Conservation (phyloP, 2,113 vertebrate genomes). For the Macroglossus sobrinus region DNA sequence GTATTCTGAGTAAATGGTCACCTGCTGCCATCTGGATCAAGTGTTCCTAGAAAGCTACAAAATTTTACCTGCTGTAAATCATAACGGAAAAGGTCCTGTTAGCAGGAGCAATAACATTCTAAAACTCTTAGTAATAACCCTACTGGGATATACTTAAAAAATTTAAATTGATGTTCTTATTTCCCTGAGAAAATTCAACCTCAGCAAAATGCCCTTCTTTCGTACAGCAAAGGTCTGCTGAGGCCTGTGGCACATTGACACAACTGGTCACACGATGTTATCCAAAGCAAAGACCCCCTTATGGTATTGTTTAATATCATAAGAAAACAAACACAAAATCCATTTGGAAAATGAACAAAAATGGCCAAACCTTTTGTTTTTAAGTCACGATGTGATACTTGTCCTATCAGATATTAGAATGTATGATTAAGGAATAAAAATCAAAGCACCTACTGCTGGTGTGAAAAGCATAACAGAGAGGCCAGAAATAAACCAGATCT, state of each 20-base stretch:
- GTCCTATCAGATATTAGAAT: background rate
- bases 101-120: background rate
- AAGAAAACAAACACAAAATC: conserved; percentile 27
- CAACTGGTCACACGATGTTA: no score
- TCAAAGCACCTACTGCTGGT: background rate
- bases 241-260: background rate
- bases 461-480: background rate
- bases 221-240: background rate
- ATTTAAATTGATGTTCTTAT: background rate
- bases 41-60: background rate
- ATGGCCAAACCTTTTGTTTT: background rate
- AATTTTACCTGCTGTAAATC: background rate
- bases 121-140: background rate
- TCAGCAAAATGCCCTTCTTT: background rate
- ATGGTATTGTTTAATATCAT: background rate
- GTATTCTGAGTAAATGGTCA: background rate
- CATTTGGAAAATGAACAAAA: background rate
- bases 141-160: background rate
- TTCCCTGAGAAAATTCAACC: background rate
- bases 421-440: background rate
- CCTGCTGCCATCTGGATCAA: background rate
- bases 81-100: background rate
- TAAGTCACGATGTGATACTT: background rate
- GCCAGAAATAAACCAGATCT: background rate
- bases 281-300: background rate